Base-by-base conservation (phyloP, 1,140 invertebrate species). In the Pristionchus pacificus region DNA sequence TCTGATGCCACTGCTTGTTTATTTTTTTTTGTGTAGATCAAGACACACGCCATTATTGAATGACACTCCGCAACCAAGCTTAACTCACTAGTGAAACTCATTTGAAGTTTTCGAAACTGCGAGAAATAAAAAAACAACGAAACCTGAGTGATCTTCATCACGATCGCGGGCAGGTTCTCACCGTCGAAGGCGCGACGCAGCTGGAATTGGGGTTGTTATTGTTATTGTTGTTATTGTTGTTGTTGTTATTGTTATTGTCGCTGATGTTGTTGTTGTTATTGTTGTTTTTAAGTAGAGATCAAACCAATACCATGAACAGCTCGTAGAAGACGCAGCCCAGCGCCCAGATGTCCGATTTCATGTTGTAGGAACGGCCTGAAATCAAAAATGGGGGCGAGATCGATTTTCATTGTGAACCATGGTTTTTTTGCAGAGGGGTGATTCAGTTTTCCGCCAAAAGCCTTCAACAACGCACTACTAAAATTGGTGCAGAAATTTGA, bases 261-360 rank as follows among this genome's bases (percentile, higher is more conserved):
- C n/a, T n/a, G n/a, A n/a, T n/a, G n/a, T n/a, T n/a, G n/a, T n/a
- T n/a, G n/a, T n/a, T 49, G 19, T 10, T 49, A 49, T 49, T 19
- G 19, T 49, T 49, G 19, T 19, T 49, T 19, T 49, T 19, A n/a
- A n/a, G n/a, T n/a, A n/a, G n/a, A n/a, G n/a, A n/a, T n/a, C n/a
- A n/a, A n/a, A n/a, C n/a, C n/a, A n/a, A n/a, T 19, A 49, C 38
- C 38, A 49, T 49, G 38, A 49, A 49, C 38, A 49, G 6, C 79
- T 93, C 91, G 83, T 91, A 93, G 13, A 93, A 81, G 72, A 93
- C 87, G 83, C 92, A 92, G 2, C 92, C 92, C 65, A 92, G 85
- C 24, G 91, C 90, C 92, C 92, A 93, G 72, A 93, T 89, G 80
- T 94, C 92, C 75, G 89, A 90, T 74, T 86, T 86, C 49, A 83